Conservation (phyloP, 2,113 vertebrate genomes). For the Periophthalmodon schlosseri region DNA sequence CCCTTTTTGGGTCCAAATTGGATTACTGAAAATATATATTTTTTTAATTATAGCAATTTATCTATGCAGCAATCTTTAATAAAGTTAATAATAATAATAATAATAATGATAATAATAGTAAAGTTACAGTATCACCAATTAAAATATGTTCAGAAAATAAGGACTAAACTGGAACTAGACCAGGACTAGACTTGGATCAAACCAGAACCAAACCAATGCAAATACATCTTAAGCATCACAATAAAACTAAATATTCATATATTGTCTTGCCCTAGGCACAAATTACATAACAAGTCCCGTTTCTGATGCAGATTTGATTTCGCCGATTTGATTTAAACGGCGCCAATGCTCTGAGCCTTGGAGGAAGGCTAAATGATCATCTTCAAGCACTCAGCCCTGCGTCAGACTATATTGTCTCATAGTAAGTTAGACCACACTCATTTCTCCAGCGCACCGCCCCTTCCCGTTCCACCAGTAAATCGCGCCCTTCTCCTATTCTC, state of each 20-base stretch:
- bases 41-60: too few species aligned
- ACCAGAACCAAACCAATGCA: too few species aligned
- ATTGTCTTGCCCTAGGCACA: slow-evolving; percentile 19
- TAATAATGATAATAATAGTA: too few species aligned
- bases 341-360: slow-evolving; percentile 36
- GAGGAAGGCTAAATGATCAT: slow-evolving; percentile 39
- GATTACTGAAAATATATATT: too few species aligned
- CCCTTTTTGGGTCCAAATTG: too few species aligned
- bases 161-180: too few species aligned
- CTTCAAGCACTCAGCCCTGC: slow-evolving; percentile 23
- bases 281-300: slow-evolving; percentile 36
- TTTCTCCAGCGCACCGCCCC: slow-evolving; percentile 13
- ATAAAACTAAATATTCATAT: not conserved
- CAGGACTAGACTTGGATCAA: too few species aligned
- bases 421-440: slow-evolving; percentile 33
- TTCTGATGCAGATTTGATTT: slow-evolving; percentile 52
- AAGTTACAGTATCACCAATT: too few species aligned
- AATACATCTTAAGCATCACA: not conserved
- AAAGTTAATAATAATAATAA: too few species aligned
- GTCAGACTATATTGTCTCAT: slow-evolving; percentile 42
- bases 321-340: slow-evolving; percentile 37
- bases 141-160: too few species aligned
- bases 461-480: slow-evolving; percentile 40
- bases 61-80: too few species aligned
- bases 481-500: slow-evolving; percentile 16